These are phyloP conservation scores for Eudyptes chrysolophus DNA, from an alignment of 2,113 vertebrate species.

Conservation along the genomic window DNA sequence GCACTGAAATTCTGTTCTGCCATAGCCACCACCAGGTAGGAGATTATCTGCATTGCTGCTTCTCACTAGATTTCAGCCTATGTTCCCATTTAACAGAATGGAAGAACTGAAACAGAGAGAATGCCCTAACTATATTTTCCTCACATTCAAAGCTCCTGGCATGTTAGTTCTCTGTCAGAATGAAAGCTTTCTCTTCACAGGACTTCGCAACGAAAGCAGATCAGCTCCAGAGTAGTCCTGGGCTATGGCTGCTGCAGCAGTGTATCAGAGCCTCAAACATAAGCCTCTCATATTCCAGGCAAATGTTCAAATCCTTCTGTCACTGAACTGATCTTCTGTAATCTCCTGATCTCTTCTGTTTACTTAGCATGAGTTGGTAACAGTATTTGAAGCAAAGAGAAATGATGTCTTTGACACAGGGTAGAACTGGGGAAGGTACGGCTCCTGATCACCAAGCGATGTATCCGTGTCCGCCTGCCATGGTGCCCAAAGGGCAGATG, in stretches of 20 bases:
- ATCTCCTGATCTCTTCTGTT: background rate
- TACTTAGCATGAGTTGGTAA: background rate
- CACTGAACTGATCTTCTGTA: background rate
- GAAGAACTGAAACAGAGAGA: background rate
- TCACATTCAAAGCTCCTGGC: background rate
- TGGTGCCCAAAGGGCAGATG: fast-evolving
- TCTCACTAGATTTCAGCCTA: background rate
- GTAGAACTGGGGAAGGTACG: background rate
- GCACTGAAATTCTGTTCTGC: background rate
- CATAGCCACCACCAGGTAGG: background rate
- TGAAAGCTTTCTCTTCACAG: background rate
- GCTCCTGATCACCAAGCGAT: fast-evolving
- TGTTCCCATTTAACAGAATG: background rate
- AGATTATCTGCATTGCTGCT: background rate
- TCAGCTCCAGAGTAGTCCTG: background rate
- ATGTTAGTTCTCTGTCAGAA: background rate
- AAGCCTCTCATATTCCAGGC: background rate
- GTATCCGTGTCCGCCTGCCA: fast-evolving
- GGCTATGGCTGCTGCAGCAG: background rate
- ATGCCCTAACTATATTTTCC: background rate
- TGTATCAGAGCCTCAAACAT: background rate
- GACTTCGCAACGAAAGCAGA: background rate
- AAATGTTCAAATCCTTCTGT: background rate
- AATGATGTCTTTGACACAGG: background rate
- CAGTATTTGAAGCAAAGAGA: background rate